Base-by-base conservation (phyloP, 2,113 vertebrate species). In the Pterophyllum scalare region DNA sequence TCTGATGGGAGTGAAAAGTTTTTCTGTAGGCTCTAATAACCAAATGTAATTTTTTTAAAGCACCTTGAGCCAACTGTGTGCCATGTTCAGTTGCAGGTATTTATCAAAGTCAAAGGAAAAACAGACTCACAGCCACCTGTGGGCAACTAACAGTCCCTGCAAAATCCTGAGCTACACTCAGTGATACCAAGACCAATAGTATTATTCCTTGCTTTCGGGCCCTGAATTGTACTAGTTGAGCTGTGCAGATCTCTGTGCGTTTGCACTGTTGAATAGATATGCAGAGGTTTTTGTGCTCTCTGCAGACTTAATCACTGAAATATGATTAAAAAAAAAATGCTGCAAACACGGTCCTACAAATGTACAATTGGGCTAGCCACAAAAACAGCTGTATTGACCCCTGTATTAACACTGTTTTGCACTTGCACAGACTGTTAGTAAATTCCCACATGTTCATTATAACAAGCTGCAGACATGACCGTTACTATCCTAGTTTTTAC, bases 381-480 rank as follows among this genome's bases (percentile, higher is more conserved):
- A 54, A 54, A 6, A 7, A 17, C 6, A 4, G 14, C 14, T 46
- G 43, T 15, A 15, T 46, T 6, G 2, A 46, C 22, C 22, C 62
- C 15, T 52, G n/a, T n/a, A n/a, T 19, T 7, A 40, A 40, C 38
- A 26, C 38, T 46, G 22, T 26, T 15, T 5, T 6, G 38, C n/a
- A 43, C 62, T 26, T 43, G 38, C 22, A 49, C 15, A 28, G 8
- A 28, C 24, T 46, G 22, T 49, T 0, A 17, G 64, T 70, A 49
- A 28, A 70, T 70, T 70, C 40, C 40, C 5, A 28, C 64, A 49
- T 43, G 11, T 70, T 17, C 40, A 49, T 3, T 24, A 13, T 65
- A 43, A 22, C 19, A 67, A 40, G 3, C 0, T 4, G 46, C 2
- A 49, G 15, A 17, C 46, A 49, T 12, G 22, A 49, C 40, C 20